These are phyloP conservation scores for Goniozus legneri DNA, from an alignment of 1,140 invertebrate species.

Conservation along the genomic window DNA sequence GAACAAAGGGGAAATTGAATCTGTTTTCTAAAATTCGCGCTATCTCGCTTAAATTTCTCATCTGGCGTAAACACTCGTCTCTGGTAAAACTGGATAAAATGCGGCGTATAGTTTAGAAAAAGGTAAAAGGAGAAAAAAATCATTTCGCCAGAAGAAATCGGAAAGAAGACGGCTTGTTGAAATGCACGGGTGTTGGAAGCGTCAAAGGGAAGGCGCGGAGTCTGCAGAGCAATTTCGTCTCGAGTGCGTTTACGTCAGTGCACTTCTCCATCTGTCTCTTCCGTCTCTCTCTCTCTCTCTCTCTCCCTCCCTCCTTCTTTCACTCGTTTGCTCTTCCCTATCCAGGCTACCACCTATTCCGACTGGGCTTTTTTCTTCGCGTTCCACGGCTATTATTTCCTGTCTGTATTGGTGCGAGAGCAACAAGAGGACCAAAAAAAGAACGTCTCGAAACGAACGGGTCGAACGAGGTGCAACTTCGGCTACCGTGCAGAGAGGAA, in stretches of 20 bases:
- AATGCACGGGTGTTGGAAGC: constrained; percentile 31
- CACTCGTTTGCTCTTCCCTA: constrained; percentile 11
- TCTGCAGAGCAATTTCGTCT: constrained; percentile 29
- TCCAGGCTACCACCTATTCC: no score
- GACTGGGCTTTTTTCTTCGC: no score
- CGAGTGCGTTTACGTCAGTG: constrained; percentile 29
- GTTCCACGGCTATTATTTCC: constrained; percentile 33
- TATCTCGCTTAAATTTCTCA: no score
- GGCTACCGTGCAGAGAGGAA: no score
- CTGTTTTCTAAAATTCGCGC: no score
- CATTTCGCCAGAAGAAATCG: constrained; percentile 30
- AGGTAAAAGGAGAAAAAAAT: no score
- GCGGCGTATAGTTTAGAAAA: constrained; percentile 20
- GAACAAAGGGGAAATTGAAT: no score
- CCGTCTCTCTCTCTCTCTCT: no score
- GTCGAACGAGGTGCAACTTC: no score
- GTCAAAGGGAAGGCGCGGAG: constrained; percentile 31
- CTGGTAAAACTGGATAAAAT: constrained; percentile 6
- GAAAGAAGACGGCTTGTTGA: constrained; percentile 31
- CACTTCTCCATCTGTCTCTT: constrained; percentile 9
- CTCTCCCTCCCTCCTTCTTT: not conserved
- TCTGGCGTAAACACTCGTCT: no score
- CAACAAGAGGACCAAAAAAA: not conserved
- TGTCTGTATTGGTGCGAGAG: constrained; percentile 18
- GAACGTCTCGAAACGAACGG: no score